Percentiles rank a stretch among this genome's conserved stretches.
Conservation (phyloP, 2,888 invertebrate genomes). For the Terebella lapidaria region DNA sequence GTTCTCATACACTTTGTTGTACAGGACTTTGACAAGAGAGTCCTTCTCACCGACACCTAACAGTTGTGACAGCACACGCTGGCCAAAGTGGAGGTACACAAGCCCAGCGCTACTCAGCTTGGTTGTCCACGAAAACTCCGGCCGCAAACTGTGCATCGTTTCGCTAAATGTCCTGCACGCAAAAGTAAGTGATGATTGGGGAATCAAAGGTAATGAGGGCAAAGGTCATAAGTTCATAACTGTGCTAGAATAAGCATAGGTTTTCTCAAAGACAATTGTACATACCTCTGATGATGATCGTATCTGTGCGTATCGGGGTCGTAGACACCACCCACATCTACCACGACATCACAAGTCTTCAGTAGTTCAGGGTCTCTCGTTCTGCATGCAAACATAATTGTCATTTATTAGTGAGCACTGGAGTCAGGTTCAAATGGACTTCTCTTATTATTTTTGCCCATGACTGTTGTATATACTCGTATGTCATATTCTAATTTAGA, state of each 20-base stretch:
- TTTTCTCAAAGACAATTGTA: not conserved
- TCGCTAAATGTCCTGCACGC: constrained; percentile 52
- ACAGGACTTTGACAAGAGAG: constrained; percentile 46
- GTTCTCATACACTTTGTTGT: constrained; percentile 68
- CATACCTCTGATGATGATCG: constrained; percentile 88
- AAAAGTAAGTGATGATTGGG: not conserved
- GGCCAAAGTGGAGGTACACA: constrained; percentile 83
- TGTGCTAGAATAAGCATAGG: not conserved
- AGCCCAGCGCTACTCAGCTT: constrained; percentile 94
- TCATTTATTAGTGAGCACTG: too few relatives aligned
- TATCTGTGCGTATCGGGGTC: constrained; percentile 71
- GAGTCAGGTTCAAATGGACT: too few relatives aligned
- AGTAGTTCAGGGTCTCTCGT: constrained; percentile 61
- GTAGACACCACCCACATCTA: constrained; percentile 88
- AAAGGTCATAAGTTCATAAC: not conserved
- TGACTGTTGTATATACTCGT: too few relatives aligned
- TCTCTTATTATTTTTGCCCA: too few relatives aligned
- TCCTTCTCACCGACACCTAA: constrained; percentile 22
- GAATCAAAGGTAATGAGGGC: not conserved
- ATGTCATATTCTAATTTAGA: too few relatives aligned
- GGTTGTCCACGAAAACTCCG: constrained; percentile 47
- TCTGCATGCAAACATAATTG: constrained; percentile 45
- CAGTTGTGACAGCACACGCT: constrained; percentile 58
- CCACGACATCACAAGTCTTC: constrained; percentile 81
- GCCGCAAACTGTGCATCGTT: constrained; percentile 48